Percentiles rank a stretch among this genome's conserved stretches.
Evolutionary conservation across 2,888 invertebrate species (phyloP).

Genomic region (Aleiodes testaceus): DNA sequence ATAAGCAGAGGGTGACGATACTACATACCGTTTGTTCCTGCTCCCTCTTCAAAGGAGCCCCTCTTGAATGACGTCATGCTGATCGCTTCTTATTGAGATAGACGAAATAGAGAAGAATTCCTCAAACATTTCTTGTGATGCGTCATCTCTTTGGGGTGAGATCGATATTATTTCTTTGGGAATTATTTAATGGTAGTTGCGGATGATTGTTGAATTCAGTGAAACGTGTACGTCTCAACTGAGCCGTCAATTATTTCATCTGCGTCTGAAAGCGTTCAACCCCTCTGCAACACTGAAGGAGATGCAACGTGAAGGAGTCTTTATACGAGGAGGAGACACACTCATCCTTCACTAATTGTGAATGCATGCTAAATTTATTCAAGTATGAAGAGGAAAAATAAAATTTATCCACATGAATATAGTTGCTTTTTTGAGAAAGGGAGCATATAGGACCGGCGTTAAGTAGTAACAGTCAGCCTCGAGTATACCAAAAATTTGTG

Average conservation of each 20-base stretch:
- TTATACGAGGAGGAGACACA: slow-evolving; percentile 3
- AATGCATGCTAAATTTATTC: slow-evolving; percentile 51
- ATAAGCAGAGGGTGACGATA: neutral
- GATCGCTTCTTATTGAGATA: neutral
- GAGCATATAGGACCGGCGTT: too few species aligned
- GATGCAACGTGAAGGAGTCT: neutral
- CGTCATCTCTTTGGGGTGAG: slow-evolving; percentile 31
- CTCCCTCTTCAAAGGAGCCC: neutral
- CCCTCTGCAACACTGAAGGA: neutral
- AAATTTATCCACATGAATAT: neutral
- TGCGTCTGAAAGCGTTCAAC: slow-evolving; percentile 15
- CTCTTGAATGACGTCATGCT: slow-evolving; percentile 29
- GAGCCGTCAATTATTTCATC: slow-evolving; percentile 36
- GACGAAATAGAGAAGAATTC: neutral
- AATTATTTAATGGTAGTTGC: too few species aligned
- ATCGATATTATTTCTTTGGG: slow-evolving; percentile 31
- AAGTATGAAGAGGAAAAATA: neutral
- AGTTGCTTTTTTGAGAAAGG: too few species aligned
- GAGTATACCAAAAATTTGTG: neutral
- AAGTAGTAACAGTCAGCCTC: too few species aligned
- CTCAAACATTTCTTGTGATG: neutral
- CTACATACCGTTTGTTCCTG: neutral
- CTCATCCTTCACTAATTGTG: slow-evolving; percentile 67
- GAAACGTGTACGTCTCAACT: slow-evolving; percentile 22
- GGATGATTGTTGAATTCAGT: too few species aligned